Conservation (phyloP, 1,140 invertebrate species). For the Zophobas morio region DNA sequence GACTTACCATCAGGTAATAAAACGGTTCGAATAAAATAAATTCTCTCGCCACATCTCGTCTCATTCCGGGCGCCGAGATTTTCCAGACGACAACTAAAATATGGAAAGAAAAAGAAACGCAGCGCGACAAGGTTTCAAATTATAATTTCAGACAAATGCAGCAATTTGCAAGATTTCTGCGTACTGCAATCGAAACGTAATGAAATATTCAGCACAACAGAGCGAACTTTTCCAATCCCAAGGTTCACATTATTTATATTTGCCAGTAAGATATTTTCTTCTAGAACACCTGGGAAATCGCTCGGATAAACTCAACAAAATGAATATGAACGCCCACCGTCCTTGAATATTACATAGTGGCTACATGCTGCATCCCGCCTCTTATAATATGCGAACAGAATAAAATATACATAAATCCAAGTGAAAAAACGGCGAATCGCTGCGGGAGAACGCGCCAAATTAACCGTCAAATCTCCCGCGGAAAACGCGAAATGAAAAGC, state of each 20-base stretch:
- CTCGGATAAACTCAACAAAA: slow-evolving; percentile 51
- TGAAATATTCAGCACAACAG: slow-evolving; percentile 47
- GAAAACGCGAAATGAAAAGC: not conserved
- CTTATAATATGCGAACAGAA: slow-evolving; percentile 13
- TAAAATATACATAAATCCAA: slow-evolving; percentile 16
- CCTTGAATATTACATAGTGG: slow-evolving; percentile 37
- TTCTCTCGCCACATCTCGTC: not conserved
- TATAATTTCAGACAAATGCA: slow-evolving; percentile 41
- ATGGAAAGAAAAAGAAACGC: not conserved
- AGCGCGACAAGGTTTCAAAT: not conserved
- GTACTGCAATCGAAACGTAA: slow-evolving; percentile 41
- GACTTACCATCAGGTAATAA: not conserved
- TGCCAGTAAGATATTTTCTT: slow-evolving; percentile 44
- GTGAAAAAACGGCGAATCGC: not conserved
- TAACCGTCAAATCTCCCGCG: not conserved
- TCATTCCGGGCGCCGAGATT: too few species aligned
- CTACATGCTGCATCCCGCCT: slow-evolving; percentile 28
- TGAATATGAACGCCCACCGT: slow-evolving; percentile 48
- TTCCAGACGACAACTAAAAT: not conserved
- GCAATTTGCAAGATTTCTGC: slow-evolving; percentile 46
- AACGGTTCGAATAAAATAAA: not conserved
- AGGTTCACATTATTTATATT: slow-evolving; percentile 51
- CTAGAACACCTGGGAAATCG: slow-evolving; percentile 51
- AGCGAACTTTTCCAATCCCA: slow-evolving; percentile 43
- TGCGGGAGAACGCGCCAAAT: not conserved